Conservation (phyloP, 2,888 invertebrate genomes). For the Drosophila gaucha region DNA sequence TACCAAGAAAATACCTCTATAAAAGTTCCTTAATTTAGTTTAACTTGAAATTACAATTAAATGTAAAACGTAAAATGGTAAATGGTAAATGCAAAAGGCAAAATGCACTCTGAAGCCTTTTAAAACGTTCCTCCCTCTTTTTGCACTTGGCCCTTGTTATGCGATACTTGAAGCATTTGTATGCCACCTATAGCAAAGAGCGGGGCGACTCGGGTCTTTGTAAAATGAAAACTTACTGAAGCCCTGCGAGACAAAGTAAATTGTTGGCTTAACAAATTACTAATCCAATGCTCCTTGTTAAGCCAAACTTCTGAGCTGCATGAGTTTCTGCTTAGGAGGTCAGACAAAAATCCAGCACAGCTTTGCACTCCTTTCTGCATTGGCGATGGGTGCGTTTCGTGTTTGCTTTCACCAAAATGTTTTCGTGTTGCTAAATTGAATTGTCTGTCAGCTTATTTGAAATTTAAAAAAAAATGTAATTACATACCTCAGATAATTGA, state of each 20-base stretch:
- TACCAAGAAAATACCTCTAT: constrained; percentile 34
- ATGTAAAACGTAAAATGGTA: constrained; percentile 35
- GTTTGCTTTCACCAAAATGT: neutral
- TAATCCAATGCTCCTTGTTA: constrained; percentile 63
- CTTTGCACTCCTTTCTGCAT: neutral
- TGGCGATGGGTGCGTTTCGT: neutral
- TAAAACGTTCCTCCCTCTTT: constrained; percentile 23
- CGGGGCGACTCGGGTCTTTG: constrained; percentile 5
- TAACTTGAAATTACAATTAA: constrained; percentile 69
- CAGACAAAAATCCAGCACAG: neutral
- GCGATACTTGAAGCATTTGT: constrained; percentile 47
- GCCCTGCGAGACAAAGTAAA: constrained; percentile 68
- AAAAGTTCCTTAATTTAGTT: constrained; percentile 31
- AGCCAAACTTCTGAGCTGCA: constrained; percentile 16
- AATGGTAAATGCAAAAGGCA: constrained; percentile 9
- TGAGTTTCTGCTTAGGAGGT: neutral
- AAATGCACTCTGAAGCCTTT: constrained; percentile 54
- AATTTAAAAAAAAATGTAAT: neutral
- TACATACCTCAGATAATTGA: neutral
- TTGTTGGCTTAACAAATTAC: constrained; percentile 79
- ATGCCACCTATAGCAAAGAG: constrained; percentile 1
- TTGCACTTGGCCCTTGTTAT: constrained; percentile 31
- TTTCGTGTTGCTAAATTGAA: neutral
- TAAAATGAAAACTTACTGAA: constrained; percentile 52
- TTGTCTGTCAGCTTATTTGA: neutral